Percentiles rank a stretch among this genome's conserved stretches.
These are phyloP conservation scores for Hypena proboscidalis DNA, from an alignment of 2,888 invertebrate species.

Conservation along the genomic window DNA sequence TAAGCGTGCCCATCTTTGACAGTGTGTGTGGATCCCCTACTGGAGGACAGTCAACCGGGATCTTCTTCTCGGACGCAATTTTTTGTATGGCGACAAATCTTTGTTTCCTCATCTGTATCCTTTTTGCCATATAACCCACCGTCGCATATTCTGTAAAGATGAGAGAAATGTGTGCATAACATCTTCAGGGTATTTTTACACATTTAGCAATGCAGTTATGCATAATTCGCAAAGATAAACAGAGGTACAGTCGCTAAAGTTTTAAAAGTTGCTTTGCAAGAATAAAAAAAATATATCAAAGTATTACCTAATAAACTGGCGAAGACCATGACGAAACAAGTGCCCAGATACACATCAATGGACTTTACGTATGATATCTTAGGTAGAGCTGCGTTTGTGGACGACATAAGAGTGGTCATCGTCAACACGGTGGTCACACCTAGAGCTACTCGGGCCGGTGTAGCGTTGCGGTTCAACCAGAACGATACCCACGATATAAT, in stretches of 20 bases:
- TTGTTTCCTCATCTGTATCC: constrained; percentile 98
- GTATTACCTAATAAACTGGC: constrained; percentile 95
- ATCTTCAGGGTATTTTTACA: constrained; percentile 9
- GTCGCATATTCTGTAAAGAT: constrained; percentile 95
- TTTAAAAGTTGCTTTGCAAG: constrained; percentile 27
- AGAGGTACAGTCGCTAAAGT: constrained; percentile 9
- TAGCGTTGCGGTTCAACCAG: constrained; percentile 98
- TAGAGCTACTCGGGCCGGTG: constrained; percentile 96
- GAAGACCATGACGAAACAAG: constrained; percentile 99
- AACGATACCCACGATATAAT: constrained; percentile 99
- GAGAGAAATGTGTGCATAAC: constrained; percentile 44
- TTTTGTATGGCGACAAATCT: constrained; percentile 95
- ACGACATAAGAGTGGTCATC: constrained; percentile 99
- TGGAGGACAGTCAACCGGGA: constrained; percentile 90
- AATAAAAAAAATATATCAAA: constrained; percentile 10
- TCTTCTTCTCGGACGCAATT: constrained; percentile 95
- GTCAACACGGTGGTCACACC: constrained; percentile 98
- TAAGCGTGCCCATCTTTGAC: constrained; percentile 91
- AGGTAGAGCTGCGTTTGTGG: constrained; percentile 97
- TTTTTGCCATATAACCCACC: constrained; percentile 98
- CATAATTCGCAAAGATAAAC: constrained; percentile 27
- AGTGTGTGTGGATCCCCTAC: constrained; percentile 88
- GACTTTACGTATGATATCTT: constrained; percentile 99
- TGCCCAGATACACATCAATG: constrained; percentile 98
- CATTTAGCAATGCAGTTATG: constrained; percentile 8